Evolutionary conservation across 2,113 vertebrate species (phyloP), one percentile per base, ranked within the genome.

Genomic region (Fulmarus glacialis): DNA sequence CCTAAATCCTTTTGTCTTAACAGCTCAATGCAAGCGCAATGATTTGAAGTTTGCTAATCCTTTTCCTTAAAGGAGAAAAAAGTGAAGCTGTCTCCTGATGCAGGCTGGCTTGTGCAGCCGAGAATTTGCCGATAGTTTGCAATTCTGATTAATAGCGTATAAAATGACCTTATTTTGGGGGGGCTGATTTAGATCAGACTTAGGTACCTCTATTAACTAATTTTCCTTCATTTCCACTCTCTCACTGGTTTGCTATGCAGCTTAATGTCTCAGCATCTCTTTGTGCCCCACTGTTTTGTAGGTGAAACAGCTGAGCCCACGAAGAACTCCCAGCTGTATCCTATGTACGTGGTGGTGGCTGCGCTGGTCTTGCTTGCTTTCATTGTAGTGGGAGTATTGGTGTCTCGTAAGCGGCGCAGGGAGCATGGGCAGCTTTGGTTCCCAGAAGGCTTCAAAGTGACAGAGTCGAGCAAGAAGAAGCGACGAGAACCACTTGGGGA

Each of bases 31-130:
- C 97, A 83, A 98, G 99, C 97, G 98, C 99, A 98, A 98, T 98
- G 99, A 99, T 99, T 99, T 99, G 99, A 99, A 99, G 99, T 99
- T 99, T 98, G 98, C 98, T 99, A 99, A 99, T 99, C 99, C 99
- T 98, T 97, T 98, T 97, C 98, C 99, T 99, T 99, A 98, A 99
- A 99, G 99, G 99, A 99, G 99, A 99, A 98, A 96, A 97, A 98
- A 98, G 98, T 98, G 98, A 98, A 98, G 98, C 99, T 98, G 99
- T 99, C 99, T 99, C 99, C 98, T 98, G 99, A 97, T 98, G 98
- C 98, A 98, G 98, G 95, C 93, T 94, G 95, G 98, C 99, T 98
- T 99, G 99, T 97, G 99, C 98, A 98, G 98, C 84, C 96, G 97
- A 98, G 98, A 98, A 98, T 98, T 92, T 98, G 98, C 98, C 90